Evolutionary conservation across 2,888 invertebrate species (phyloP), one percentile per base, ranked within the genome.

Genomic region (Polydesmus complanatus): DNA sequence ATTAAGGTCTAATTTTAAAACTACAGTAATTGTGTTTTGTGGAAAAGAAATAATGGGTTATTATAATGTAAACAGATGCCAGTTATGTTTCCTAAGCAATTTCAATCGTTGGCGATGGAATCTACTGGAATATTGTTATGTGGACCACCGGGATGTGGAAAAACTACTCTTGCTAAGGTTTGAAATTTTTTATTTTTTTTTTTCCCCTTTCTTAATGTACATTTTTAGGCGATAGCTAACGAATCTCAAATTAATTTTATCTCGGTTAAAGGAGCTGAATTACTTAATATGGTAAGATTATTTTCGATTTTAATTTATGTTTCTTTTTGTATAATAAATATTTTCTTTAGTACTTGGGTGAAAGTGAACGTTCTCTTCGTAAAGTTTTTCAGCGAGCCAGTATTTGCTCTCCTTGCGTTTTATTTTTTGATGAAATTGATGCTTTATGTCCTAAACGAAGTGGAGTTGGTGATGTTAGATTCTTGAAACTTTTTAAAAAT

Each of bases 291-390:
- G 37, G 19, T 49, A 58, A 26, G 53, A 26, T 18, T 60, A n/a
- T 51, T 27, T 56, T 25, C n/a, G n/a, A 52, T 25, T 21, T 48
- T 60, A 19, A 14, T 55, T 23, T 62, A 59, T 26, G 61, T 63
- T 66, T 63, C 63, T 59, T 64, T 66, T 74, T 72, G 0, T 68
- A n/a, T n/a, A n/a, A n/a, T n/a, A n/a, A n/a, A n/a, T n/a, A n/a
- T n/a, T n/a, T n/a, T n/a, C n/a, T n/a, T n/a, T n/a, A 86, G 89
- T 98, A 97, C 75, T 94, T 98, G 21, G 98, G 98, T 62, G 97
- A 98, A 77, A 96, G 95, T 75, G 98, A 98, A 75, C 81, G 90
- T 67, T 95, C 95, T 0, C 94, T 98, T 1, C 80, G 98, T n/a
- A 87, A 90, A 25, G 92, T 93, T 69, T 98, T 99, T 73, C 85